Evolutionary conservation across 2,797 vertebrate genomes (phyloP), one percentile per base, ranked within the genome.

Genomic region (Parauchenoglanis ngamensis): DNA sequence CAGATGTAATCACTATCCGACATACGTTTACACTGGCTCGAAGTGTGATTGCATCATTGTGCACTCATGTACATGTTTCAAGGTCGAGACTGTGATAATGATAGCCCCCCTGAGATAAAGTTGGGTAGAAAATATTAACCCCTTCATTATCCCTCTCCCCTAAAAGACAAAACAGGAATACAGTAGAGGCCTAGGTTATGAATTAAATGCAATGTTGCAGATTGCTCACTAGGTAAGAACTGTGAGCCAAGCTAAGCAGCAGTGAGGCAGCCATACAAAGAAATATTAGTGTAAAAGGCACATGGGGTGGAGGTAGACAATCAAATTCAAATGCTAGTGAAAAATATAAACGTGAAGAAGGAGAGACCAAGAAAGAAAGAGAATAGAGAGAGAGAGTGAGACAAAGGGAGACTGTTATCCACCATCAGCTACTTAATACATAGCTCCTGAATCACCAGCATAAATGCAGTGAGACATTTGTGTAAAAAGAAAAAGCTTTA

Each of bases 261-360:
- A 84, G 76, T 83, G 81, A 59, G 28, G 81, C 87, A 90, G 89
- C 84, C 86, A 86, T 73, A 89, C 65, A 73, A 89, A 56, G 56
- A 86, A 72, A 6, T 3, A 44, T 73, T 65, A 78, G 65, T 17
- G 25, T 65, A 86, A 82, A 88, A 89, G 79, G 82, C 81, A 88
- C 49, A 67, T 77, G 61, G 63, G 72, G 73, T 87, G 59, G 85
- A 68, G 86, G 85, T 65, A 57, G 52, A 86, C 49, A 81, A 73
- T 89, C 82, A 46, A n/a, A 80, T 63, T 89, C 84, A 78, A 81
- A 85, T 82, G 56, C n/a, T 44, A 40, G 17, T 25, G 79, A 90
- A 49, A 86, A 78, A 88, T 85, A 85, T 4, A 65, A 65, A 80
- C 77, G 82, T 86, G 84, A 61, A 72, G 35, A 89, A 84, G 68